phyloP scores from a whole-genome alignment of 2,797 vertebrate genomes.

The Phrynocephalus vlangalii region DNA sequence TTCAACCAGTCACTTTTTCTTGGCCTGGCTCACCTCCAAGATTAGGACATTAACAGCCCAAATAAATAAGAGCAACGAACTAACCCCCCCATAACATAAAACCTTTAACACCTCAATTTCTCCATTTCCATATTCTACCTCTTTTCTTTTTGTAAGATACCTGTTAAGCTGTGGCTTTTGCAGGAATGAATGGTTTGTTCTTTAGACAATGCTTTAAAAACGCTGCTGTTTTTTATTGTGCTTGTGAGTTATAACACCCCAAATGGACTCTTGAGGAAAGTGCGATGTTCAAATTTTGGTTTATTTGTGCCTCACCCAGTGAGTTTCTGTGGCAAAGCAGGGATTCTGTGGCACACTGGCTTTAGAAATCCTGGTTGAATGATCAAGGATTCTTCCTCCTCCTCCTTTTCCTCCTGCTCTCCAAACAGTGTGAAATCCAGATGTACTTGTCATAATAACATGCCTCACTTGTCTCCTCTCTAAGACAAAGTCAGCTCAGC shows the following conservation, averaged over 20 bases:
- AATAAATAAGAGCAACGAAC: not conserved
- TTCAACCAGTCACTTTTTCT: too few relatives aligned
- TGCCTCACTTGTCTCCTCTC: not conserved
- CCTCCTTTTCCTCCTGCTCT: not conserved
- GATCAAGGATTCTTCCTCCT: not conserved
- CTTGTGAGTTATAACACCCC: too few relatives aligned
- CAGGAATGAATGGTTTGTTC: not conserved
- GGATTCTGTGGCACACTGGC: too few relatives aligned
- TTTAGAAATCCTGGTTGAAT: too few relatives aligned
- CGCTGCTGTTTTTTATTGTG: too few relatives aligned
- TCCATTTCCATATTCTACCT: not conserved
- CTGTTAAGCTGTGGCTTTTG: not conserved
- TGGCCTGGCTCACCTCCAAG: too few relatives aligned
- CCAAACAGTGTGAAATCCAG: rapidly evolving
- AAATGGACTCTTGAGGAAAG: too few relatives aligned
- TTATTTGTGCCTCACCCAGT: too few relatives aligned
- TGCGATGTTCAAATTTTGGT: too few relatives aligned
- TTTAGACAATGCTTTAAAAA: not conserved
- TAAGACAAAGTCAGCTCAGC: rapidly evolving
- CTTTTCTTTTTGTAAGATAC: not conserved
- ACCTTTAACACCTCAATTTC: not conserved
- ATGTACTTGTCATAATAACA: not conserved
- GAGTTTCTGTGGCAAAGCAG: too few relatives aligned
- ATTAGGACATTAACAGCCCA: too few relatives aligned
- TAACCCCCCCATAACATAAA: not conserved